Conservation (phyloP, 2,113 vertebrate species). For the Corvus hawaiiensis region DNA sequence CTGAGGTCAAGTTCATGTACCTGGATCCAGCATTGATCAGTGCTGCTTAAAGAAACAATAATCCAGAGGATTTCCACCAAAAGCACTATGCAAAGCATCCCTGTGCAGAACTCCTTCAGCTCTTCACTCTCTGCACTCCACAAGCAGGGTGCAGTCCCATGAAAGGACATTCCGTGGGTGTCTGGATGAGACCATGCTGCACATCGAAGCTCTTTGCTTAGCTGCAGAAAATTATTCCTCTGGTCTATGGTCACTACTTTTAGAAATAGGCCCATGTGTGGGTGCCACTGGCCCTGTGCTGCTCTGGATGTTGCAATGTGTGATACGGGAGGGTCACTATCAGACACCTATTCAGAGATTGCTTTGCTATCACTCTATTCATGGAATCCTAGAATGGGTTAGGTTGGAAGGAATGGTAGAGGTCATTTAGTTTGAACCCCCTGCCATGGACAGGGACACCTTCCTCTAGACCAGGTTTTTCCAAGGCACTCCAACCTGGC, state of each 20-base stretch:
- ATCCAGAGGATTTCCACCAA: background rate
- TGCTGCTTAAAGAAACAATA: background rate
- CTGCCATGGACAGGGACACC: background rate
- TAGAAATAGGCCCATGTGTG: fast-evolving
- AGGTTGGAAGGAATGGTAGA: background rate
- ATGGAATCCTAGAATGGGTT: background rate
- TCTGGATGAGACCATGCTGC: background rate
- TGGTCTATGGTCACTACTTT: background rate
- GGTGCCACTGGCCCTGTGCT: background rate
- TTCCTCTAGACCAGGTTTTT: background rate
- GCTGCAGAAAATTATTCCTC: background rate
- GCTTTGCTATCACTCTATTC: background rate
- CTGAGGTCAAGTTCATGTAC: background rate
- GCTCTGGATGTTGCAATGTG: background rate
- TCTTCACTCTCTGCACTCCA: background rate
- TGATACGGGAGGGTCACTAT: background rate
- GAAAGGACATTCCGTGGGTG: too few species aligned
- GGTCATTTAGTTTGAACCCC: background rate
- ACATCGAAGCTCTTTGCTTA: background rate
- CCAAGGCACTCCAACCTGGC: background rate
- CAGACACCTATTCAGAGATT: background rate
- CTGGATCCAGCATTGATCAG: background rate
- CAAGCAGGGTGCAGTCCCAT: background rate
- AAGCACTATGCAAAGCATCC: background rate
- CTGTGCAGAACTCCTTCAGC: background rate